Evolutionary conservation across 2,113 vertebrate genomes (phyloP).

Genomic region (Paedocypris sp.): DNA sequence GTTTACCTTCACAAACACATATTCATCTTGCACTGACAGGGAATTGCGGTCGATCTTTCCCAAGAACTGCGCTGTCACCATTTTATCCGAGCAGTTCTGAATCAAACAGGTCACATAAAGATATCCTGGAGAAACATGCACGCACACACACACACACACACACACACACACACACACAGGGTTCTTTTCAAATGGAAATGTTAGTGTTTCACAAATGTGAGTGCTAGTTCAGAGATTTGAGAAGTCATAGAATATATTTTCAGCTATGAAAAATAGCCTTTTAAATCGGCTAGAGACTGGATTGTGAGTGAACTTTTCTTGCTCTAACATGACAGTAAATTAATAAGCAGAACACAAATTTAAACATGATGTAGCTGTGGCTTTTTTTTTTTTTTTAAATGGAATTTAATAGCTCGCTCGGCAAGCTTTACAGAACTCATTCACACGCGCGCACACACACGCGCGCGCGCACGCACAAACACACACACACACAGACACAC

Average conservation of each 20-base stretch:
- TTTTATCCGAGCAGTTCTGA: conserved; percentile 80
- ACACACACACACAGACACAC: background rate
- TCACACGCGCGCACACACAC: conserved; percentile 11
- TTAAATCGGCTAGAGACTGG: too few relatives aligned
- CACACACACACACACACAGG: background rate
- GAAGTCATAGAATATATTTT: too few relatives aligned
- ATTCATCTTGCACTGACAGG: conserved; percentile 81
- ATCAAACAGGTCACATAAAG: conserved; percentile 80
- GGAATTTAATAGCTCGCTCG: conserved; percentile 47
- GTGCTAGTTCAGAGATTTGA: too few relatives aligned
- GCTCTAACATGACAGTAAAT: conserved; percentile 40
- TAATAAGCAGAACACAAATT: conserved; percentile 47
- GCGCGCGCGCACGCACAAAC: background rate
- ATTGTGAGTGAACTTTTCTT: conserved; percentile 22
- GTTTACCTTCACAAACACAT: conserved; percentile 90
- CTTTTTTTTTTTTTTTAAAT: conserved; percentile 23
- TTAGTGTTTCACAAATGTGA: conserved; percentile 4
- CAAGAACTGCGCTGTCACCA: conserved; percentile 63
- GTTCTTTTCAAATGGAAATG: conserved; percentile 24
- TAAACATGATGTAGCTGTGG: background rate
- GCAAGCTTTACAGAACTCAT: conserved; percentile 24
- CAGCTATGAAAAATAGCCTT: too few relatives aligned
- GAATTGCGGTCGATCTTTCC: conserved; percentile 77
- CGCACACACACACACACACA: background rate
- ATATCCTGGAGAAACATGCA: conserved; percentile 59